phyloP scores from a whole-genome alignment of 2,888 invertebrate species.

The Iselma pallidipennis region DNA sequence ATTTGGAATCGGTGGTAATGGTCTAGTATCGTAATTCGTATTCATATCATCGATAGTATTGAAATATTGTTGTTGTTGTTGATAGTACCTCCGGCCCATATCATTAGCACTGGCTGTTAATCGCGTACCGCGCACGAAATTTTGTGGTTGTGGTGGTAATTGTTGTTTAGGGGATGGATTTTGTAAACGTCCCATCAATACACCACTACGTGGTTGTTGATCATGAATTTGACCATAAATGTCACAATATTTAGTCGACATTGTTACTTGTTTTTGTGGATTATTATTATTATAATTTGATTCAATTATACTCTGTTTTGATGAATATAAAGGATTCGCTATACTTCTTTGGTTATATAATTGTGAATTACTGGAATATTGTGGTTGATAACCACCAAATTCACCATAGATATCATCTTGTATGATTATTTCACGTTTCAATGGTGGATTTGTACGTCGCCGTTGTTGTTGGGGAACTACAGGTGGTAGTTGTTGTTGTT shows the following conservation, averaged over 20 bases:
- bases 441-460: slow-evolving; percentile 3
- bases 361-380: slow-evolving; percentile 13
- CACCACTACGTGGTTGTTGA: slow-evolving; percentile 42
- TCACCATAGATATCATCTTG: slow-evolving; percentile 39
- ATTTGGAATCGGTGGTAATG: slow-evolving; percentile 56
- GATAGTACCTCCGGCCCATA: slow-evolving; percentile 44
- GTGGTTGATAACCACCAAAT: slow-evolving; percentile 34
- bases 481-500: slow-evolving; percentile 14
- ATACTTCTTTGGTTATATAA: slow-evolving; percentile 8
- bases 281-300: slow-evolving; percentile 31
- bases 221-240: slow-evolving; percentile 56
- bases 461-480: slow-evolving; percentile 13
- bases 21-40: slow-evolving; percentile 39
- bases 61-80: slow-evolving; percentile 21
- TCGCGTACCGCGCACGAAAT: slow-evolving; percentile 51
- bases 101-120: slow-evolving; percentile 55
- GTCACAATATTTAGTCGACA: slow-evolving; percentile 53
- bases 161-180: slow-evolving; percentile 39
- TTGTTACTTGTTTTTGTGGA: slow-evolving; percentile 40
- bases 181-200: slow-evolving; percentile 52
- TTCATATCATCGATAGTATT: not conserved
- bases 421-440: slow-evolving; percentile 35
- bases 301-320: slow-evolving; percentile 36
- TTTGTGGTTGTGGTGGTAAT: slow-evolving; percentile 38
- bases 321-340: slow-evolving; percentile 30